Evolutionary conservation across 2,797 vertebrate species (phyloP).

Genomic region (Pipistrellus pipistrellus): DNA sequence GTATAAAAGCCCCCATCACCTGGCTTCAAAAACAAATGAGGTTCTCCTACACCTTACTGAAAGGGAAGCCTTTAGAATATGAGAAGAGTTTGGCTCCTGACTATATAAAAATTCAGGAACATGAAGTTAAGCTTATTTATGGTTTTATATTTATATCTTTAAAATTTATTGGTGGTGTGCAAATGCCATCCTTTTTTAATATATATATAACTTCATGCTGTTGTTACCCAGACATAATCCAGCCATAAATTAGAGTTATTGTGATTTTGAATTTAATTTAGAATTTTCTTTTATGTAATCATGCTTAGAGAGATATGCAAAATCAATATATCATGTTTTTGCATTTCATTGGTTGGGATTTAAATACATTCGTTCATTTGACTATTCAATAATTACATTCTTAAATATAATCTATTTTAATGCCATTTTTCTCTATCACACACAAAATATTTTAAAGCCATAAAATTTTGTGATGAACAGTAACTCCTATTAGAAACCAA

Average conservation of each 20-base stretch:
- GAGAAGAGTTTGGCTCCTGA: constrained; percentile 1
- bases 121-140: background rate
- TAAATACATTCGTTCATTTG: constrained; percentile 61
- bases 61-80: constrained; percentile 37
- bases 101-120: constrained; percentile 18
- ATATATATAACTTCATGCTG: background rate
- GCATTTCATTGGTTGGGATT: constrained; percentile 33
- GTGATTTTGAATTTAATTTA: constrained; percentile 66
- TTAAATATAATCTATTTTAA: constrained; percentile 68
- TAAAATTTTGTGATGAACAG: constrained; percentile 61
- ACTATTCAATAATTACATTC: constrained; percentile 47
- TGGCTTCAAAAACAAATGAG: constrained; percentile 10
- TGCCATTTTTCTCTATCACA: constrained; percentile 57
- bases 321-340: constrained; percentile 29
- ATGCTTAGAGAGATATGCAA: constrained; percentile 54
- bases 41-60: background rate
- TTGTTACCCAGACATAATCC: background rate
- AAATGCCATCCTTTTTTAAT: background rate
- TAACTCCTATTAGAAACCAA: constrained; percentile 16
- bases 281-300: constrained; percentile 59
- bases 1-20: background rate
- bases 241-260: constrained; percentile 19
- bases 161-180: background rate
- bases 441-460: constrained; percentile 53
- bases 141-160: constrained; percentile 11